phyloP scores from a whole-genome alignment of 2,113 vertebrate species.

The Prolemur simus region DNA sequence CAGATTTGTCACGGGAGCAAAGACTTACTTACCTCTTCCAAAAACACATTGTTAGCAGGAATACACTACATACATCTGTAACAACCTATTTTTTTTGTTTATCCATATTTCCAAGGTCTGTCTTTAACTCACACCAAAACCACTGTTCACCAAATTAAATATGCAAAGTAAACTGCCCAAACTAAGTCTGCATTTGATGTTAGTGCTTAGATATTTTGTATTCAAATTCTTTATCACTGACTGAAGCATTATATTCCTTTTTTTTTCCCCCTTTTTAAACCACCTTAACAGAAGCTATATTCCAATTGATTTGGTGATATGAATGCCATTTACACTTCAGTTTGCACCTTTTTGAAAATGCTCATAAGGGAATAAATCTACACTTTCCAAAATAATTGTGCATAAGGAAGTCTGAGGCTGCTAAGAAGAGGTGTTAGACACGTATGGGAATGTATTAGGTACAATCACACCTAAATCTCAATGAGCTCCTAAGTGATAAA shows the following conservation, averaged over 20 bases:
- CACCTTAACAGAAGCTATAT: constrained; percentile 80
- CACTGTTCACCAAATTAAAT: constrained; percentile 28
- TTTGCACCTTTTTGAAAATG: constrained; percentile 86
- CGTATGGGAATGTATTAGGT: constrained; percentile 86
- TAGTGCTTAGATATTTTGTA: constrained; percentile 27
- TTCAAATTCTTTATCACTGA: constrained; percentile 40
- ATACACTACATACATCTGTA: background rate
- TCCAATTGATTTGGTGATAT: constrained; percentile 83
- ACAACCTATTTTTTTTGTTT: constrained; percentile 34
- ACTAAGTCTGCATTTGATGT: background rate
- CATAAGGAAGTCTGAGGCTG: constrained; percentile 83
- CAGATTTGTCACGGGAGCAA: background rate
- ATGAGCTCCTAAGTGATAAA: constrained; percentile 82
- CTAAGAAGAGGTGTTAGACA: constrained; percentile 87
- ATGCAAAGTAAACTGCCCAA: constrained; percentile 34
- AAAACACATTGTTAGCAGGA: background rate
- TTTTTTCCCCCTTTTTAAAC: background rate
- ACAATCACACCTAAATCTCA: constrained; percentile 85
- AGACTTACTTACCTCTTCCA: background rate
- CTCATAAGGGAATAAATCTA: constrained; percentile 88
- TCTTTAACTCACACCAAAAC: constrained; percentile 29
- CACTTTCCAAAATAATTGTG: constrained; percentile 82
- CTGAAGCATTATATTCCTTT: constrained; percentile 58
- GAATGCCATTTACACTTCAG: constrained; percentile 89
- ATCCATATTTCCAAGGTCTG: constrained; percentile 25